Evolutionary conservation across 2,888 invertebrate species (phyloP), one percentile per base, ranked within the genome.

Genomic region (Drosophila siamana): DNA sequence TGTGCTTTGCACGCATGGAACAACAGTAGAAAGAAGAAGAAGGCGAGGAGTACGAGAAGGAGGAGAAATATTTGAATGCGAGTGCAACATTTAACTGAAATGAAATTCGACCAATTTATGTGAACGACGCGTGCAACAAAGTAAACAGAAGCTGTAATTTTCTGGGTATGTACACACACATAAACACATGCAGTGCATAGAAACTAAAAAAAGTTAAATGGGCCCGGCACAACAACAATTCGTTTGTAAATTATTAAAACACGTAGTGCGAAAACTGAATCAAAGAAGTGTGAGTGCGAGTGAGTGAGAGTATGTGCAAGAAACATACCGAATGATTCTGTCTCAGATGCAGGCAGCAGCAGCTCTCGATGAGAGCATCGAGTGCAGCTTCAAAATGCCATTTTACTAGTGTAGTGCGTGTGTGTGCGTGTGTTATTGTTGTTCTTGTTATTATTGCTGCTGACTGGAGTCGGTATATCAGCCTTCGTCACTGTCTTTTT

Each of bases 1-100:
- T 89, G 88, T 89, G 85, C 89, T 85, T 82, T 74, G 80, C 78
- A 70, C 69, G 72, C 82, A 52, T 69, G 63, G 24, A 51, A 38
- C 19, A 38, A 15, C 2, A 33, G 16, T 16, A 15, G 44, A 7
- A 43, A n/a, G 56, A 60, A 69, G 36, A 24, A 48, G 48, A 56
- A 55, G 69, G 13, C 13, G 36, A 70, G 61, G 47, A 65, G 43
- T 46, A 44, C 46, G 11, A 33, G 28, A 9, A 28, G 33, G 33
- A 28, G n/a, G 33, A 33, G n/a, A 33, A n/a, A 33, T 4, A 33
- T 33, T 33, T 54, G 70, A 73, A 69, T 77, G 61, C 70, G 43
- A 33, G 33, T 76, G 76, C 68, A 70, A 70, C 80, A 81, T 67
- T 86, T 59, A 70, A 83, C 86, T 83, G 74, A 69, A 83, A 83